Evolutionary conservation across 2,113 vertebrate species (phyloP).

Genomic region (Oncorhynchus mykiss): DNA sequence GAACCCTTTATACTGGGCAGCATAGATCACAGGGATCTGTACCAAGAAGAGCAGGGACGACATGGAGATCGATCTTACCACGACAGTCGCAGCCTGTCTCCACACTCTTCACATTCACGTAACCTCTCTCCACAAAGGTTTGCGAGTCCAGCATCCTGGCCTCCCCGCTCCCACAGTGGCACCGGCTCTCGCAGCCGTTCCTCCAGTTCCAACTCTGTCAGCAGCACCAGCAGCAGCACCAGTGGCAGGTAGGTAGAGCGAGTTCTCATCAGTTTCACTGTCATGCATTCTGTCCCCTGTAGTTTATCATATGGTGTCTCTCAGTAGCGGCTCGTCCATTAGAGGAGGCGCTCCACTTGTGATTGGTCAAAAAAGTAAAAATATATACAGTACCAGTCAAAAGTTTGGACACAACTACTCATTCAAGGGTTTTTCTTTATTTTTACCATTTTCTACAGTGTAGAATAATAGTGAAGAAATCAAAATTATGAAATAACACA

Average conservation of each 20-base stretch:
- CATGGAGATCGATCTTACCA: conserved; percentile 89
- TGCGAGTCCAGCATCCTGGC: conserved; percentile 84
- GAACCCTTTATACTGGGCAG: conserved; percentile 94
- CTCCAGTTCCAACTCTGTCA: conserved; percentile 96
- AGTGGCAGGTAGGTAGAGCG: conserved; percentile 88
- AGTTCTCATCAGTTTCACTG: not conserved
- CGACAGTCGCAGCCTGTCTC: conserved; percentile 93
- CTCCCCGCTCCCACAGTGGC: conserved; percentile 86
- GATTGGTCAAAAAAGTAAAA: no score
- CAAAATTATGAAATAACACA: no score
- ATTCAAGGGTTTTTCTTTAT: no score
- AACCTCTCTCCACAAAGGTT: conserved; percentile 93
- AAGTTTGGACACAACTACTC: no score
- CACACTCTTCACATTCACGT: conserved; percentile 91
- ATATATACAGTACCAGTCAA: no score
- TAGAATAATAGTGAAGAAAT: no score
- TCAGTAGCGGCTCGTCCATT: not conserved
- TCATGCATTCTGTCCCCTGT: not conserved
- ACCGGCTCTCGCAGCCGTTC: conserved; percentile 91
- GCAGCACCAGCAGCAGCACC: conserved; percentile 97
- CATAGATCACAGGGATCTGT: conserved; percentile 96
- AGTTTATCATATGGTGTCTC: not conserved
- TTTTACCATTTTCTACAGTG: no score
- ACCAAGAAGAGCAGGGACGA: conserved; percentile 90
- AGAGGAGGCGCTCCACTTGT: no score